These are phyloP conservation scores for Amazona finschi DNA, from an alignment of 2,797 vertebrate genomes.

Conservation along the genomic window DNA sequence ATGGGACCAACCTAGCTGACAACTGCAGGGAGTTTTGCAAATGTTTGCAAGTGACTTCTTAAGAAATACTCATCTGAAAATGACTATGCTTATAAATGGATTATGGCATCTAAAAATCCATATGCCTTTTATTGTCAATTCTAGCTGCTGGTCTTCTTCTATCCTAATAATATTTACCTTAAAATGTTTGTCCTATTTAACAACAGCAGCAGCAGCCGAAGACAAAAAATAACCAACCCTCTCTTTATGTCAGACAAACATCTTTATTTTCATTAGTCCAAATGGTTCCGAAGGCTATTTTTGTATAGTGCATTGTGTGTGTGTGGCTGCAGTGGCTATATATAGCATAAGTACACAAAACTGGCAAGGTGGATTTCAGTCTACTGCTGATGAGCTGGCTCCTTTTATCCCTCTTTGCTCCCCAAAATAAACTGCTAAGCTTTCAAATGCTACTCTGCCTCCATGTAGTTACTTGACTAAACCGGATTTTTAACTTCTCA, in stretches of 20 bases:
- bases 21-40: conserved; percentile 10
- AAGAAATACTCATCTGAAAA: conserved; percentile 21
- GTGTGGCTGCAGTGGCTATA: not conserved
- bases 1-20: conserved; percentile 13
- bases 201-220: not conserved
- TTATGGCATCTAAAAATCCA: conserved; percentile 40
- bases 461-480: conserved; percentile 7
- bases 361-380: not conserved
- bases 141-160: not conserved
- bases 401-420: not conserved
- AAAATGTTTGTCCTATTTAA: conserved; percentile 10
- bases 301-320: not conserved
- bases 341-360: not conserved
- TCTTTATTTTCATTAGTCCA: not conserved
- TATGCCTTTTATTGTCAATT: not conserved
- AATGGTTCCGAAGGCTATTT: not conserved
- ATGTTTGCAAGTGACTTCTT: conserved; percentile 54
- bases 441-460: conserved; percentile 24
- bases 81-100: conserved; percentile 29
- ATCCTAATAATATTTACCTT: conserved; percentile 15
- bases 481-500: conserved; percentile 28
- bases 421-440: conserved; percentile 17
- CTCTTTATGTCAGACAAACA: not conserved
- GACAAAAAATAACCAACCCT: not conserved
- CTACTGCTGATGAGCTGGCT: not conserved